Conservation (phyloP, 1,140 invertebrate species). For the Arctopsyche grandis region DNA sequence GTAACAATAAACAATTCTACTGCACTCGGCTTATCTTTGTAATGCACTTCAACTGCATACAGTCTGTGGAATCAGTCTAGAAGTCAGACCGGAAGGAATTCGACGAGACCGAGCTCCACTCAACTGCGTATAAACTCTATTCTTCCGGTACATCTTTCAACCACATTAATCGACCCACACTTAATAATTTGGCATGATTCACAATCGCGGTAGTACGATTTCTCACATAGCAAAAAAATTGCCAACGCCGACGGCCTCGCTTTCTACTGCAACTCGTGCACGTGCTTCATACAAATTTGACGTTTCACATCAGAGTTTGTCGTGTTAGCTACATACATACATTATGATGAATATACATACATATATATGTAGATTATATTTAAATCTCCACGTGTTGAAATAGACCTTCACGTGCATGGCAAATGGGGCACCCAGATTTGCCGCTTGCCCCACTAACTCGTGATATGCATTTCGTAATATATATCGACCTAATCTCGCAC, state of each 20-base stretch:
- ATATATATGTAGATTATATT: too few relatives aligned
- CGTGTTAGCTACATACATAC: too few relatives aligned
- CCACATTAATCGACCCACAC: too few relatives aligned
- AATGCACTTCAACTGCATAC: too few relatives aligned
- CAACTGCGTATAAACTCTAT: too few relatives aligned
- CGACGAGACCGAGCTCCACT: too few relatives aligned
- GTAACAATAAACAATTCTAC: too few relatives aligned
- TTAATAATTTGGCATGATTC: not conserved
- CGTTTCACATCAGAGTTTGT: not conserved
- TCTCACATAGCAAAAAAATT: not conserved
- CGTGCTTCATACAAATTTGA: conserved; percentile 6
- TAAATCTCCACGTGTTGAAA: conserved; percentile 5
- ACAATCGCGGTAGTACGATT: not conserved
- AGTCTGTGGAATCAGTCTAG: too few relatives aligned
- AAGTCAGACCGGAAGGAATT: too few relatives aligned
- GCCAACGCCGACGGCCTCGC: conserved; percentile 10
- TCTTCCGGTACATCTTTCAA: too few relatives aligned
- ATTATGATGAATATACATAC: too few relatives aligned
- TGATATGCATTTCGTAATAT: conserved; percentile 14
- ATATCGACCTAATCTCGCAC: not conserved
- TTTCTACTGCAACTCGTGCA: conserved; percentile 1
- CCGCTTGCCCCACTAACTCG: not conserved
- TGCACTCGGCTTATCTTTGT: too few relatives aligned
- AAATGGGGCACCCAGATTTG: conserved; percentile 30
- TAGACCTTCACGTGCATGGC: conserved; percentile 10